Conservation (phyloP, 2,888 invertebrate genomes). For the Drosophila tanythrix region DNA sequence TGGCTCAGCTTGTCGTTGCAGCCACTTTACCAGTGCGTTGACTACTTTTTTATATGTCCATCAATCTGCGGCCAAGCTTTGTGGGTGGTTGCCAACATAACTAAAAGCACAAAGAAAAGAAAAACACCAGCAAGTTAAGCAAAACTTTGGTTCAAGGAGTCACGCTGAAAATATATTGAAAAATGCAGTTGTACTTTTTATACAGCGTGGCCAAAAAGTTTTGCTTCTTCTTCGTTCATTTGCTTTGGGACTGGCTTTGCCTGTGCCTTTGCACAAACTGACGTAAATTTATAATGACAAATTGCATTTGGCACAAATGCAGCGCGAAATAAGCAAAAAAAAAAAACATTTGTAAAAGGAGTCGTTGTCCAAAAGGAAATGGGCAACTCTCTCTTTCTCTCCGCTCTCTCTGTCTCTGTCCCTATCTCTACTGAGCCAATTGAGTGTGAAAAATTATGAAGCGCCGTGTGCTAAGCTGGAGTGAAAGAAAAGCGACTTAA, state of each 20-base stretch:
- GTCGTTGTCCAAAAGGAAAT: constrained; percentile 19
- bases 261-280: constrained; percentile 73
- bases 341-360: constrained; percentile 1
- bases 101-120: constrained; percentile 21
- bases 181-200: constrained; percentile 56
- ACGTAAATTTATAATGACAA: constrained; percentile 83
- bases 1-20: constrained; percentile 35
- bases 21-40: constrained; percentile 65
- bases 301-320: constrained; percentile 78
- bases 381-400: neutral
- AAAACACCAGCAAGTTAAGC: constrained; percentile 22
- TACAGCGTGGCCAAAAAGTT: constrained; percentile 28
- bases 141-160: constrained; percentile 56
- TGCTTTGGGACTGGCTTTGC: constrained; percentile 35
- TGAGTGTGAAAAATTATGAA: constrained; percentile 79
- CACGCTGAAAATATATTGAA: constrained; percentile 72
- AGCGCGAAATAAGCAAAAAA: constrained; percentile 39
- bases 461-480: constrained; percentile 30
- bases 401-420: neutral
- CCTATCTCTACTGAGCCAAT: constrained; percentile 54
- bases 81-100: constrained; percentile 35
- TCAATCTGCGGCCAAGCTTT: constrained; percentile 68
- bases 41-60: constrained; percentile 75
- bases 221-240: constrained; percentile 16
- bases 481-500: constrained; percentile 31